These are phyloP conservation scores for Coremacera marginata DNA, from an alignment of 2,888 invertebrate species.

Conservation along the genomic window DNA sequence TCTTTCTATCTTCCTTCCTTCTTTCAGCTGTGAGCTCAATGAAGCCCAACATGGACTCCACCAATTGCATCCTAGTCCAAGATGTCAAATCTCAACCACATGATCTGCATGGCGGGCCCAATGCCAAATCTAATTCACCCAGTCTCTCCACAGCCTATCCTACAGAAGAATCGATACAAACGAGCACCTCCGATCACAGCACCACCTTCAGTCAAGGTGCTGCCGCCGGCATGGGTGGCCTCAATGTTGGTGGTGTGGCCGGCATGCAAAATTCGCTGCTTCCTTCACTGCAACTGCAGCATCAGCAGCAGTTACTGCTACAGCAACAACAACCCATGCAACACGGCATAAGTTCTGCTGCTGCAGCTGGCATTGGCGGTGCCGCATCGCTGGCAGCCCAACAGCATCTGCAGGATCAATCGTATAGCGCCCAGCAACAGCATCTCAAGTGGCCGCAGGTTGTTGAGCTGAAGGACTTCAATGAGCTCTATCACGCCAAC, in stretches of 20 bases:
- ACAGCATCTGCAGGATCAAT: conserved; percentile 68
- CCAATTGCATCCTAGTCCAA: conserved; percentile 91
- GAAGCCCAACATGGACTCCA: conserved; percentile 88
- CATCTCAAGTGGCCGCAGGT: conserved; percentile 81
- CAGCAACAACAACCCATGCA: conserved; percentile 70
- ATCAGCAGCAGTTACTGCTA: conserved; percentile 73
- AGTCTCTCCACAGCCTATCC: conserved; percentile 73
- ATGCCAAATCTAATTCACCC: conserved; percentile 56
- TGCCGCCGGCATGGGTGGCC: conserved; percentile 37
- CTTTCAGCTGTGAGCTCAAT: conserved; percentile 90
- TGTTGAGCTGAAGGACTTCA: conserved; percentile 86
- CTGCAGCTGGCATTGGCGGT: conserved; percentile 42
- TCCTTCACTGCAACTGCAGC: conserved; percentile 69
- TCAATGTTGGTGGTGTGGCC: conserved; percentile 43
- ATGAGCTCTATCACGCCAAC: conserved; percentile 84
- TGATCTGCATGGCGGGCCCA: conserved; percentile 79
- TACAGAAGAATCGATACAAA: conserved; percentile 82
- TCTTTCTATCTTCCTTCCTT: conserved; percentile 51
- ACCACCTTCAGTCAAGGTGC: conserved; percentile 68
- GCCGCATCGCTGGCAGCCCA: conserved; percentile 57
- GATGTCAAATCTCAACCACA: conserved; percentile 82
- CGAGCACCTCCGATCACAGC: conserved; percentile 79
- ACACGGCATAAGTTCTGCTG: conserved; percentile 46
- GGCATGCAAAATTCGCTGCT: conserved; percentile 53
- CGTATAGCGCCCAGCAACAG: conserved; percentile 73